A percentile compares a stretch with the other conserved stretches of the same genome.
phyloP scores from a whole-genome alignment of 2,113 vertebrate species.

The Macrotus californicus region DNA sequence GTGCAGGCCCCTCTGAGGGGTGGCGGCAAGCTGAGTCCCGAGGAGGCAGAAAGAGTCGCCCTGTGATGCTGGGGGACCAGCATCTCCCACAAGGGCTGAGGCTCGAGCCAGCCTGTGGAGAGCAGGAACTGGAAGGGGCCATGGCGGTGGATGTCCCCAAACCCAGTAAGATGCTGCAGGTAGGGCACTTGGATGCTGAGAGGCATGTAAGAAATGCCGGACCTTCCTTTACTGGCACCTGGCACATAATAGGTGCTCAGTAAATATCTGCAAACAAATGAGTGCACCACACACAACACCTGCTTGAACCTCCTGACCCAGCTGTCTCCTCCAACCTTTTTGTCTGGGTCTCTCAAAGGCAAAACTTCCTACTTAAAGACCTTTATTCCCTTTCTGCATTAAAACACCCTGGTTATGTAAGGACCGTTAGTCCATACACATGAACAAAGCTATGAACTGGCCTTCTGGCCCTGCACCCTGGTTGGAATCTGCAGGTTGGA shows the following conservation, averaged over 20 bases:
- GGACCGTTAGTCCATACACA: background rate
- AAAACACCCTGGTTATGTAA: background rate
- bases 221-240: background rate
- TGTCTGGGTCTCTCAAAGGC: background rate
- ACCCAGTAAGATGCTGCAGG: background rate
- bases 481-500: background rate
- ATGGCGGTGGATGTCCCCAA: rapidly evolving
- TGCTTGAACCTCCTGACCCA: background rate
- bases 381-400: background rate
- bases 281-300: background rate
- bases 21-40: background rate
- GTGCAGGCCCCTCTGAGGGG: background rate
- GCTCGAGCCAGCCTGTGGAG: background rate
- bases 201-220: background rate
- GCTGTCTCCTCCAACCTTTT: background rate
- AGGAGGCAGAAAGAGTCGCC: background rate
- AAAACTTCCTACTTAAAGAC: background rate
- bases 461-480: rapidly evolving
- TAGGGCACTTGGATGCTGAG: background rate
- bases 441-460: background rate
- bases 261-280: too few relatives aligned
- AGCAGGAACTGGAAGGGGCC: background rate
- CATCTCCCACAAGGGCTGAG: background rate
- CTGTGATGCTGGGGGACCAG: background rate
- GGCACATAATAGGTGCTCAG: background rate